Base-by-base conservation (phyloP, 37 sponge, comb jelly and placozoan species). In the Geodia barretti region DNA sequence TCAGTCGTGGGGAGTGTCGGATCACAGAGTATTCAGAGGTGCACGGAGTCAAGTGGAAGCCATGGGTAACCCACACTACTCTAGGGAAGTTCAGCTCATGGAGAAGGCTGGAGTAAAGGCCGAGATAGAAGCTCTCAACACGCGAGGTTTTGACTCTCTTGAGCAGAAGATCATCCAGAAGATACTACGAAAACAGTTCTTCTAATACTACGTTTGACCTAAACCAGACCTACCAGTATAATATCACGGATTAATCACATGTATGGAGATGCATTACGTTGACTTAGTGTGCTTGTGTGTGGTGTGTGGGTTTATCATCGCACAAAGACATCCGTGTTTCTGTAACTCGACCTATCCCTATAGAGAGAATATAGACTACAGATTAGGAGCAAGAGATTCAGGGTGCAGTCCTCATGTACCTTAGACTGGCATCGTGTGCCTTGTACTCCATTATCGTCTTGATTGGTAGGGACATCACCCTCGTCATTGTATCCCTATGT, bases 361-460 rank as follows among this genome's bases (percentile, higher is more conserved):
- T 40, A 61, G 28, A 8, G 30, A 47, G 24, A 67, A 58, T 47
- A 47, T 47, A n/a, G n/a, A n/a, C n/a, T n/a, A n/a, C n/a, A n/a
- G n/a, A n/a, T n/a, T n/a, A n/a, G n/a, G n/a, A n/a, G n/a, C n/a
- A n/a, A n/a, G n/a, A n/a, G n/a, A n/a, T n/a, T n/a, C n/a, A n/a
- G n/a, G n/a, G 24, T 68, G 29, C 14, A 19, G 29, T 20, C 14
- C 25, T 14, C n/a, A 62, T 81, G 64, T 84, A 94, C 95, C 81
- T 94, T 20, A 96, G 37, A 72, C 97, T 96, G 38, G 81, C 77
- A 34, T 88, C 82, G 79, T 96, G 97, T 36, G 93, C 86, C 62
- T 96, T 96, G 87, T 96, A 96, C 64, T 96, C 97, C 82, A 96
- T 86, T 33, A 92, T 80, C 19, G 93, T 93, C 66, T 90, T 86